These are phyloP conservation scores for Hydropsyche tenuis DNA, from an alignment of 1,140 invertebrate genomes.

Conservation along the genomic window DNA sequence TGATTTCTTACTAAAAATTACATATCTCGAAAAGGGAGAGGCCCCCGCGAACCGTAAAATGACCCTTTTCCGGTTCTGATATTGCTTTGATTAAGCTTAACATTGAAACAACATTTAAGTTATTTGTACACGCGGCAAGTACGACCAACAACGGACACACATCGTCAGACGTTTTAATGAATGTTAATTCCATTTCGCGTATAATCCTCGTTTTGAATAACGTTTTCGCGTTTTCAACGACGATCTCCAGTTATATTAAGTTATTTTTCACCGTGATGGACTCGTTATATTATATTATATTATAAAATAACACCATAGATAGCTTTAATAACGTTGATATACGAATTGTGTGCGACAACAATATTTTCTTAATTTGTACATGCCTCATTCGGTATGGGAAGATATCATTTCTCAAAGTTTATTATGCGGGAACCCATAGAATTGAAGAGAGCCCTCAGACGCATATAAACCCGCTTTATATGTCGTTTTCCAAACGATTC, in stretches of 20 bases:
- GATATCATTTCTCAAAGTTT: too few species aligned
- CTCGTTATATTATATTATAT: too few species aligned
- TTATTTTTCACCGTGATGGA: too few species aligned
- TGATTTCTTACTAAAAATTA: conserved; percentile 36
- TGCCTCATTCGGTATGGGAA: too few species aligned
- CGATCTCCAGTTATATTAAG: too few species aligned
- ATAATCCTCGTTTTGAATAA: too few species aligned
- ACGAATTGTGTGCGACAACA: too few species aligned
- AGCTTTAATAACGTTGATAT: too few species aligned
- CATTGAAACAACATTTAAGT: conserved; percentile 37
- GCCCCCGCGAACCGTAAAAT: conserved; percentile 47
- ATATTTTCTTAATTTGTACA: too few species aligned
- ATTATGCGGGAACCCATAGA: conserved; percentile 11
- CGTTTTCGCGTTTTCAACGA: too few species aligned
- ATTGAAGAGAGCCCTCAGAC: neutral
- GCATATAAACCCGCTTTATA: neutral
- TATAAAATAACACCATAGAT: too few species aligned
- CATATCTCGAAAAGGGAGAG: conserved; percentile 39
- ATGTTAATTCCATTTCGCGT: too few species aligned
- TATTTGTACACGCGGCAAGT: conserved; percentile 29
- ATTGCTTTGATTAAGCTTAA: conserved; percentile 44
- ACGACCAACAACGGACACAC: neutral
- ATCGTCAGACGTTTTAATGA: conserved; percentile 1
- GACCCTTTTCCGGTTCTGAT: conserved; percentile 44
- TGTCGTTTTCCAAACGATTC: neutral